phyloP scores from a whole-genome alignment of 2,888 invertebrate genomes.

The Pyrocoelia pectoralis region DNA sequence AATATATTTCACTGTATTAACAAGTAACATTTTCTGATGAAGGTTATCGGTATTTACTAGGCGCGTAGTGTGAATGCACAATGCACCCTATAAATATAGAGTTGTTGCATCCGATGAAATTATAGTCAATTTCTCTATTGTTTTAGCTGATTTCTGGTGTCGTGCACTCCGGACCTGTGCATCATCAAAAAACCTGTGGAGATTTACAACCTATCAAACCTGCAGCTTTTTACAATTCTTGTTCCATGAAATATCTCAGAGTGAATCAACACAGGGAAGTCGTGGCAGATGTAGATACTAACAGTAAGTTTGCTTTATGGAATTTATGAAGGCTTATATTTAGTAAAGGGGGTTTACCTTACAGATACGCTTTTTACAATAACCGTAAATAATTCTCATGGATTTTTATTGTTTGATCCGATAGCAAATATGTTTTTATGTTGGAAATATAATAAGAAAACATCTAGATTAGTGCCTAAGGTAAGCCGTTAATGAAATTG shows the following conservation, averaged over 20 bases:
- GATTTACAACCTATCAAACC: conserved; percentile 43
- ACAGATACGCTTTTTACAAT: conserved; percentile 41
- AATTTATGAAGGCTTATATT: conserved; percentile 13
- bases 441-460: conserved; percentile 46
- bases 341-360: conserved; percentile 22
- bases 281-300: conserved; percentile 37
- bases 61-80: too few relatives aligned
- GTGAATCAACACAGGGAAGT: conserved; percentile 45
- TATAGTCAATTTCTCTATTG: neutral
- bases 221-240: conserved; percentile 43
- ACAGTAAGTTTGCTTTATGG: conserved; percentile 29
- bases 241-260: conserved; percentile 45
- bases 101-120: too few relatives aligned
- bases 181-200: conserved; percentile 27
- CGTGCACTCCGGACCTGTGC: conserved; percentile 30
- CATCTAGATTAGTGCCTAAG: conserved; percentile 45
- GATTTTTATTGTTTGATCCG: conserved; percentile 49
- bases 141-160: conserved; percentile 44
- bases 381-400: conserved; percentile 39
- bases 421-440: conserved; percentile 50
- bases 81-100: too few relatives aligned
- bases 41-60: too few relatives aligned
- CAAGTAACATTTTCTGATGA: too few relatives aligned
- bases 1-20: too few relatives aligned
- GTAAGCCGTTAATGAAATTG: conserved; percentile 42